Evolutionary conservation across 2,797 vertebrate genomes (phyloP).

Genomic region (Jordanella pulchra): DNA sequence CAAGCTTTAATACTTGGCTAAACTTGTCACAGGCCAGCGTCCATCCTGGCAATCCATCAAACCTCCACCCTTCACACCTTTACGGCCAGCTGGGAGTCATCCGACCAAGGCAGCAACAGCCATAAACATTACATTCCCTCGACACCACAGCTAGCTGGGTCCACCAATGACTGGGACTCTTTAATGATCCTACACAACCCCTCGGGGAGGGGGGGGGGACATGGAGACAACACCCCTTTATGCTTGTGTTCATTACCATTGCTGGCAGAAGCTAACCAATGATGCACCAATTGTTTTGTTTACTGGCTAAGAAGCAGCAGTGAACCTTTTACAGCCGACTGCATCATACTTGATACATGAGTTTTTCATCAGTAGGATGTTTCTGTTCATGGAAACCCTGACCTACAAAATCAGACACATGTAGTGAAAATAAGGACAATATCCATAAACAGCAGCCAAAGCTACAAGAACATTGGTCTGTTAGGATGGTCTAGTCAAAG

Average conservation of each 20-base stretch:
- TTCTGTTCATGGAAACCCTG: too few relatives aligned
- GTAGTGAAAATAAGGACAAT: too few relatives aligned
- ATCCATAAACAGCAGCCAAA: too few relatives aligned
- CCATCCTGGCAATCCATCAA: constrained; percentile 2
- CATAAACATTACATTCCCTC: constrained; percentile 8
- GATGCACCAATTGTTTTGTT: not conserved
- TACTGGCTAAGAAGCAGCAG: too few relatives aligned
- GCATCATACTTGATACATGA: too few relatives aligned
- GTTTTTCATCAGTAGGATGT: too few relatives aligned
- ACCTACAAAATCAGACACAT: too few relatives aligned
- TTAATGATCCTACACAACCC: constrained; percentile 34
- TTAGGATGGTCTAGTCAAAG: too few relatives aligned
- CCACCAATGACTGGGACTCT: constrained; percentile 42
- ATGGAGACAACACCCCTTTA: constrained; percentile 10
- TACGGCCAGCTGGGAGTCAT: constrained; percentile 9
- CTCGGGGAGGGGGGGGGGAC: constrained; percentile 18
- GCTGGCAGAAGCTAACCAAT: not conserved
- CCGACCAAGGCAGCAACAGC: constrained; percentile 29
- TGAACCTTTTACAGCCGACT: too few relatives aligned
- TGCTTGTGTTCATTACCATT: constrained; percentile 15
- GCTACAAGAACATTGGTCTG: too few relatives aligned
- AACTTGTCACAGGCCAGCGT: not conserved
- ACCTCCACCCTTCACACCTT: constrained; percentile 27
- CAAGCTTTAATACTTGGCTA: not conserved
- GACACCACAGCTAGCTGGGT: constrained; percentile 32